Base-by-base conservation (phyloP, 2,113 vertebrate genomes). In the Centropristis striata region DNA sequence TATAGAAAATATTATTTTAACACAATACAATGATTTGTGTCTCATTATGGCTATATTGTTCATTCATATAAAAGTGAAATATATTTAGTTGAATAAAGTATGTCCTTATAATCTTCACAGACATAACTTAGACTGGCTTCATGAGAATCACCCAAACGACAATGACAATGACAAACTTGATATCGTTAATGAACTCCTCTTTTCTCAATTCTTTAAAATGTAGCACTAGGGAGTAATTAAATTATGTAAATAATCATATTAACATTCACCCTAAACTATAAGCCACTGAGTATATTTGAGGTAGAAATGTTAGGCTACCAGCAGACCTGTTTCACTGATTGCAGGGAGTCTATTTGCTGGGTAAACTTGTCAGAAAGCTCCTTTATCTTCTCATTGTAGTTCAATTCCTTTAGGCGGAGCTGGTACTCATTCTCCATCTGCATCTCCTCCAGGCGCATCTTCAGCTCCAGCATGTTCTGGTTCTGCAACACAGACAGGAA, bases 371-470 rank as follows among this genome's bases (percentile, higher is more conserved):
- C 96, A 0, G 96, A 95, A 46, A 98, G 87, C 64, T 96, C 95
- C 86, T 96, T 97, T 75, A 97, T 95, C 93, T 97, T 98, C 93
- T 98, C 96, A 3, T 93, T 95, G 90, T 95, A 96, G 89, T 93
- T 96, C 88, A 98, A 96, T 77, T 98, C 98, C 87, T 96, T 98
- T 36, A 99, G 95, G 42, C 92, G 94, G 28, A 99, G 95, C 68
- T 98, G 96, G 8, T 97, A 98, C 71, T 97, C 95, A 11, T 96
- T 97, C 92, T 98, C 96, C 94, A 95, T 97, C 86, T 97, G 96
- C 77, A 98, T 89, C 80, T 98, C 97, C 68, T 96, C 95, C 74
- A 99, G 95, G 21, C 83, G 95, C 15, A 94, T 95, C 92, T 95
- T 96, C 70, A 99, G 95, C 71, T 99, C 97, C 90, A 95, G 23